Conservation (phyloP, 2,113 vertebrate genomes). For the Hyla sarda region DNA sequence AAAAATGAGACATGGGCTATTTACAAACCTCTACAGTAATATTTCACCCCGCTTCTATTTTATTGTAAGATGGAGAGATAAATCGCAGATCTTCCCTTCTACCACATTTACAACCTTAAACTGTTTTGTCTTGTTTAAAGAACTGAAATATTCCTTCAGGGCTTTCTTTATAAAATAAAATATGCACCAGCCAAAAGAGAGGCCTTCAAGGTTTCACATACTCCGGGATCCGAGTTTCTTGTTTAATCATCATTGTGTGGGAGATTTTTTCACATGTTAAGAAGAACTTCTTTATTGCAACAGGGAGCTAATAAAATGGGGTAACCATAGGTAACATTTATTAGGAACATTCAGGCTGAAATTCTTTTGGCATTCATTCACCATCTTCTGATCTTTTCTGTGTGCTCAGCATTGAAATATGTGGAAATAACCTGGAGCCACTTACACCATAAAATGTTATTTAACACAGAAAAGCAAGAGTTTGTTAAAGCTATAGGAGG, state of each 20-base stretch:
- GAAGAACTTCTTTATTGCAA: background rate
- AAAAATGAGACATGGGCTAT: slow-evolving; percentile 57
- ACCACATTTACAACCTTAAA: slow-evolving; percentile 55
- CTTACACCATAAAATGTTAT: background rate
- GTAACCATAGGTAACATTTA: background rate
- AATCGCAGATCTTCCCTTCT: slow-evolving; percentile 44
- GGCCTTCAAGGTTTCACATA: background rate
- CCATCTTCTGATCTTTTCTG: background rate
- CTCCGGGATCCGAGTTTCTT: background rate
- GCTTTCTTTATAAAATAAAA: slow-evolving; percentile 28
- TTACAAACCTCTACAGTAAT: slow-evolving; percentile 58
- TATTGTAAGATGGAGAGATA: slow-evolving; percentile 51
- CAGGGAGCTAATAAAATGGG: background rate
- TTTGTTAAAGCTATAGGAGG: background rate
- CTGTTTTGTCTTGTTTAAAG: slow-evolving; percentile 53
- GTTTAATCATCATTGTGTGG: background rate
- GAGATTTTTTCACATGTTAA: background rate
- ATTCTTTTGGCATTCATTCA: background rate
- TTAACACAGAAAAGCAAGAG: background rate
- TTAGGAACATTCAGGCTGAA: background rate
- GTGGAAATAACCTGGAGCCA: background rate
- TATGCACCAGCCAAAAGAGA: slow-evolving; percentile 6
- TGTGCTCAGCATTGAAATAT: background rate
- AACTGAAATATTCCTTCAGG: slow-evolving; percentile 49
- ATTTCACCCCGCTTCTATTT: slow-evolving; percentile 52